phyloP scores from a whole-genome alignment of 2,888 invertebrate species.

The Zygothrica quintamaculata region DNA sequence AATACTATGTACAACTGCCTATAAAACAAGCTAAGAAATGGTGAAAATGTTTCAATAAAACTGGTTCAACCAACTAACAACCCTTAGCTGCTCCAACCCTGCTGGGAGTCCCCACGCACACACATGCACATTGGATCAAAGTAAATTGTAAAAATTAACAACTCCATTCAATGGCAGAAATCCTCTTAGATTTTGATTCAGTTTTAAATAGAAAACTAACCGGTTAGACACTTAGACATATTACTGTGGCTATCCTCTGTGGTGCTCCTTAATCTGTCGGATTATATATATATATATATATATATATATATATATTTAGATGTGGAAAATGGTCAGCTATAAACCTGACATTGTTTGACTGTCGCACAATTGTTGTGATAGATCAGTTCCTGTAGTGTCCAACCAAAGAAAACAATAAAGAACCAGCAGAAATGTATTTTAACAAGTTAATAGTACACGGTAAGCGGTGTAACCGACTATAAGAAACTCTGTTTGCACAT shows the following conservation, averaged over 20 bases:
- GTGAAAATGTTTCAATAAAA: constrained; percentile 78
- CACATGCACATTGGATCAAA: constrained; percentile 48
- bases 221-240: constrained; percentile 51
- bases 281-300: not conserved
- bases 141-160: constrained; percentile 41
- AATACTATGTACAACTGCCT: constrained; percentile 23
- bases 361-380: constrained; percentile 11
- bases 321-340: constrained; percentile 21
- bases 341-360: constrained; percentile 20
- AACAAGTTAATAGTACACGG: no score
- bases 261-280: constrained; percentile 17
- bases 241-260: constrained; percentile 60
- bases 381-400: constrained; percentile 23
- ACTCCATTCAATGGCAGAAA: constrained; percentile 15
- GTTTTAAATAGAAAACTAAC: constrained; percentile 8
- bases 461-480: no score
- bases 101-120: constrained; percentile 46
- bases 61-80: constrained; percentile 25
- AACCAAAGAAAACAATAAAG: not conserved
- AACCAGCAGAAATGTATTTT: no score
- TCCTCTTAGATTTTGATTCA: constrained; percentile 11
- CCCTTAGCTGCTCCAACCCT: constrained; percentile 40
- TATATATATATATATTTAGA: constrained; percentile 4
- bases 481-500: no score
- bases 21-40: constrained; percentile 56